Percentiles rank a stretch among this genome's conserved stretches.
Conservation (phyloP, 2,797 vertebrate genomes). For the Bovichtus variegatus region DNA sequence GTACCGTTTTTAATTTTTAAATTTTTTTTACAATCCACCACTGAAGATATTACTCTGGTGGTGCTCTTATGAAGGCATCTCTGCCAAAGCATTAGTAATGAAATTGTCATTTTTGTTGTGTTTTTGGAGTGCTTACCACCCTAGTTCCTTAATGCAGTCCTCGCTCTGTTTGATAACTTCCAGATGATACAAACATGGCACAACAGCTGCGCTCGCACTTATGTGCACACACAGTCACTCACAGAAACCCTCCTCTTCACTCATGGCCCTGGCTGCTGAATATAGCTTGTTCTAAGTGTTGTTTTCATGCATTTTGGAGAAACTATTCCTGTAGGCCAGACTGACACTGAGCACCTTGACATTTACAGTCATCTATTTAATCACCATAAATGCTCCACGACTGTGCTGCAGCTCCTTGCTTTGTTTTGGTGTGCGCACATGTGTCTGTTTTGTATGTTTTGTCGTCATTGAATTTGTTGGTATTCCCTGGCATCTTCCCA, state of each 20-base stretch:
- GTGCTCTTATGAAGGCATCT: background rate
- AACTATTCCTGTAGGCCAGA: constrained; percentile 12
- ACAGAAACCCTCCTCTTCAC: constrained; percentile 54
- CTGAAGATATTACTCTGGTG: background rate
- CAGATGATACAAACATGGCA: background rate
- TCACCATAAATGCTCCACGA: constrained; percentile 38
- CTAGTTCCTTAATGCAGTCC: background rate
- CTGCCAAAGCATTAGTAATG: background rate
- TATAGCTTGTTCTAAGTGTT: constrained; percentile 20
- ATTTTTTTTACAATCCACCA: background rate
- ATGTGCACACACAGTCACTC: background rate
- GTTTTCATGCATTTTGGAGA: constrained; percentile 41
- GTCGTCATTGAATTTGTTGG: constrained; percentile 44
- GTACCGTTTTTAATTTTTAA: no score
- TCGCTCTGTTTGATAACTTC: background rate
- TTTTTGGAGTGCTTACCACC: background rate
- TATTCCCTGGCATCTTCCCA: constrained; percentile 57
- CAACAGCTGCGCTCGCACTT: constrained; percentile 7
- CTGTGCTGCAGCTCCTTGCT: constrained; percentile 58
- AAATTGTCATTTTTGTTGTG: background rate
- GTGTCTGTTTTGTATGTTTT: constrained; percentile 47
- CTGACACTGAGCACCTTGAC: constrained; percentile 18
- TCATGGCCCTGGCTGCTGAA: constrained; percentile 31
- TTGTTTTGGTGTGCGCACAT: constrained; percentile 60
- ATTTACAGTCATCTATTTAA: constrained; percentile 1